Conservation (phyloP, 2,797 vertebrate genomes). For the Gallinago stenura region DNA sequence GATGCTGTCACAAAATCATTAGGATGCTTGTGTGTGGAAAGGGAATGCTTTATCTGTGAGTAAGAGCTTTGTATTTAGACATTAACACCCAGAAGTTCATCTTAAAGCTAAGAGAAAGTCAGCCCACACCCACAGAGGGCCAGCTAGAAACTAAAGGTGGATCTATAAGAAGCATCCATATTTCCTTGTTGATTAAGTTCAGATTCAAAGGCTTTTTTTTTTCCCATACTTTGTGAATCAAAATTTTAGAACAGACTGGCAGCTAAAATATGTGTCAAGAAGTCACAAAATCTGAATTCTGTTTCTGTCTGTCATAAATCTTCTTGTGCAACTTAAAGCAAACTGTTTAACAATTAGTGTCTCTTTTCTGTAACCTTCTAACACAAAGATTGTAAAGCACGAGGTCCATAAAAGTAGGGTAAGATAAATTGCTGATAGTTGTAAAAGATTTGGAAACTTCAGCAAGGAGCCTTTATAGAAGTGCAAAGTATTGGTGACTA, state of each 20-base stretch:
- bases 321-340: not conserved
- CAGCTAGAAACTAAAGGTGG: not conserved
- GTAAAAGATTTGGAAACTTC: not conserved
- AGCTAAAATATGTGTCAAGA: not conserved
- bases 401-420: not conserved
- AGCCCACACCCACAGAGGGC: not conserved
- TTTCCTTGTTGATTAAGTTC: not conserved
- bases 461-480: not conserved
- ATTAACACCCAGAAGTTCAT: not conserved
- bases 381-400: not conserved
- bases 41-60: not conserved
- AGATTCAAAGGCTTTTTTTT: not conserved
- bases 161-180: not conserved
- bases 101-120: not conserved
- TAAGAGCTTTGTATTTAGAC: not conserved
- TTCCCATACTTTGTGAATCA: not conserved
- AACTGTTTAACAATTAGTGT: not conserved
- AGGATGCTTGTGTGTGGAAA: not conserved
- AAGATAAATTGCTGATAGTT: not conserved
- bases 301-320: not conserved
- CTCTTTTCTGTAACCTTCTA: not conserved
- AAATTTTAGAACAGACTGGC: not conserved
- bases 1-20: not conserved
- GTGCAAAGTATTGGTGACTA: not conserved
- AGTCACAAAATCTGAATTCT: slow-evolving; percentile 5